Evolutionary conservation across 2,797 vertebrate genomes (phyloP), one percentile per base, ranked within the genome.

Genomic region (Paratrypauchen microcephalus): DNA sequence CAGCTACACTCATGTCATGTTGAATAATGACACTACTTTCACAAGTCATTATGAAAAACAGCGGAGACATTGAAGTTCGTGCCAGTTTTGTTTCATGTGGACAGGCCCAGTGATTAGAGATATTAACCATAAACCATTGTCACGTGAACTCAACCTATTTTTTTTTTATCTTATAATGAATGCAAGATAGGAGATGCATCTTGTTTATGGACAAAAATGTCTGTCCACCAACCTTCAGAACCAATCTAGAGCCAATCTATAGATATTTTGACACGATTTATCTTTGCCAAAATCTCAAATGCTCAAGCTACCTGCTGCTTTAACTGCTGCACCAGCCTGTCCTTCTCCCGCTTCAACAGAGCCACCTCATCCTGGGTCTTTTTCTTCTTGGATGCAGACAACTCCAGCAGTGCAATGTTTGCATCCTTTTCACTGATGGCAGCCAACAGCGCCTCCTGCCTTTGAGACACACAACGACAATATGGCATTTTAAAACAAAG

Each of bases 361-460:
- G 96, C 93, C 86, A 99, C 97, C 85, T 99, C 98, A 45, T 99
- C 98, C 86, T 99, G 98, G 2, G 97, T 98, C 89, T 99, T 99
- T 91, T 99, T 99, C 91, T 98, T 99, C 86, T 95, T 95, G 2
- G 97, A 99, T 41, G 97, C 97, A 0, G 98, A 99, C 78, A 99
- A 92, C 84, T 99, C 98, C 77, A 99, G 79, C 60, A 99, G 92
- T 67, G 97, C 97, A 58, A 99, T 99, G 86, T 99, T 98, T 56
- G 97, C 97, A 58, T 99, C 98, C 87, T 99, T 99, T 90, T 99
- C 98, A 75, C 98, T 99, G 89, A 99, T 99, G 77, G 97, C 96
- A 71, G 97, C 97, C 85, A 99, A 88, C 85, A 99, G 95, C 73
- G 98, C 98, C 96, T 99, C 98, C 91, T 99, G 98, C 72, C 97